Base-by-base conservation (phyloP, 2,888 invertebrate species). In the Eilema griseolum region DNA sequence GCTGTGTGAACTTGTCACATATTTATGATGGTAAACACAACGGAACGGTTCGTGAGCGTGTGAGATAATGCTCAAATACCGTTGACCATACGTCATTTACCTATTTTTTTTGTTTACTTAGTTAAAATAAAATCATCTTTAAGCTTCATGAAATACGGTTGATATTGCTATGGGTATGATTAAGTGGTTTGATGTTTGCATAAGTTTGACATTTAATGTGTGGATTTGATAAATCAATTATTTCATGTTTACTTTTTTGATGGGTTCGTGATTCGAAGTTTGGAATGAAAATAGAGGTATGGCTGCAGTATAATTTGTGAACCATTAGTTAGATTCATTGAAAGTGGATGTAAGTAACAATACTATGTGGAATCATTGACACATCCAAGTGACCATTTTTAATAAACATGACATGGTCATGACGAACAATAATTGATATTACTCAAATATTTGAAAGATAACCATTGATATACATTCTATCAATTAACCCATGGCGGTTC, bases 21-120 rank as follows among this genome's bases (percentile, higher is more conserved):
- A 20, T 65, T 57, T 56, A 65, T 52, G 11, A 65, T 56, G 14
- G 57, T 33, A 33, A 63, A 63, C 56, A 57, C 23, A 52, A 20
- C 4, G 28, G 56, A 65, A 57, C 33, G 57, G 64, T 64, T 52
- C n/a, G 52, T 14, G 28, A 33, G 16, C 23, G 24, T 56, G 23
- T 33, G 56, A 57, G 28, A 52, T 52, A 52, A 20, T 46, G 46
- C 31, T 52, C 3, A 64, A 52, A 64, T 64, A 64, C 64, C 64
- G 64, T 64, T n/a, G 46, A 14, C 46, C 11, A 28, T 52, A 31
- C 64, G 28, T 64, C 52, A 64, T 46, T 64, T 63, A 26, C n/a
- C 52, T 52, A 26, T 63, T 63, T 63, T n/a, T 52, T 64, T 41
- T 26, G 52, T 28, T 14, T 46, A 52, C n/a, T n/a, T 31, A 5